Conservation (phyloP, 1,140 invertebrate species). For the Metaphire vulgaris region DNA sequence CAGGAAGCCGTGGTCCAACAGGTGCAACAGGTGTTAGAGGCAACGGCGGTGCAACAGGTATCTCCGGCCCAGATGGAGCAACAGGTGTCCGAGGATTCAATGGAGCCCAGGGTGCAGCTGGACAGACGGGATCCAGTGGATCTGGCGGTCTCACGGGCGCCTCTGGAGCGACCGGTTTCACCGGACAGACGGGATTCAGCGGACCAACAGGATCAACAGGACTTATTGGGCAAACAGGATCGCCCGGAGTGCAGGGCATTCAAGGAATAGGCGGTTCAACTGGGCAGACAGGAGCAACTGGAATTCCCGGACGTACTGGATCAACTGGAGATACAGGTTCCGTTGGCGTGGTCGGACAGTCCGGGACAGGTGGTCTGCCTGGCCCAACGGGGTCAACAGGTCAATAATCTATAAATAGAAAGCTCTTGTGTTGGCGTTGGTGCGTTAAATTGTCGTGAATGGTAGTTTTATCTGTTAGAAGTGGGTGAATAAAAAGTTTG, state of each 20-base stretch:
- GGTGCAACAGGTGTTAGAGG: too few species aligned
- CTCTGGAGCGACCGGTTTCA: background rate
- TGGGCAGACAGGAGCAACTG: too few species aligned
- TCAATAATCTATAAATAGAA: background rate
- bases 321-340: background rate
- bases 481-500: too few species aligned
- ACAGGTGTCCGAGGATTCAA: background rate
- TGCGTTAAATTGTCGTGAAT: too few species aligned
- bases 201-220: background rate
- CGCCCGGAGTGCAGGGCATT: too few species aligned
- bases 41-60: constrained; percentile 4
- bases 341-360: background rate
- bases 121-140: background rate
- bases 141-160: background rate
- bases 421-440: too few species aligned
- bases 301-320: constrained; percentile 4
- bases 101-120: background rate
- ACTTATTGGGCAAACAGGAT: background rate
- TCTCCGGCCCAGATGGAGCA: constrained; percentile 10
- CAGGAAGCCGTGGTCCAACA: too few species aligned
- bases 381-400: background rate
- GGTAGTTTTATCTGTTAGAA: too few species aligned
- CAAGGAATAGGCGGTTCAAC: too few species aligned
- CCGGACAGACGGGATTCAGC: background rate
- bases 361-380: background rate